Base-by-base conservation (phyloP, 1,140 invertebrate species). In the Drosophila lowei region DNA sequence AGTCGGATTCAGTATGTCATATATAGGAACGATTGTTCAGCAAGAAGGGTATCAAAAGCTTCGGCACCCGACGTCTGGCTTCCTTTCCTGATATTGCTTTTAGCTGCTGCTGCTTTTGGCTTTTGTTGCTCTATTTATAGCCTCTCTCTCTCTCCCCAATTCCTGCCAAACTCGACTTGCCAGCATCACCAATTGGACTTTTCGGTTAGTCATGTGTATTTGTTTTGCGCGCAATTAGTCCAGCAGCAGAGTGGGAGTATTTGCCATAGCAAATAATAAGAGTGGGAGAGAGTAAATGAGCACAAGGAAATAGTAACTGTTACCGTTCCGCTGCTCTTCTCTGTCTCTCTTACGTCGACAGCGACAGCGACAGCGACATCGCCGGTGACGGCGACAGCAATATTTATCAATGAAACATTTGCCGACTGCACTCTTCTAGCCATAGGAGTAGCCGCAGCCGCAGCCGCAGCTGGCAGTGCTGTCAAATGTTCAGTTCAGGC, bases 381-480 rank as follows among this genome's bases (percentile, higher is more conserved):
- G 49, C 49, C 43, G 30, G 9, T 9, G 34, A 13, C 34, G 11
- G 3, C 34, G 52, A 15, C 52, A 41, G 57, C 25, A 60, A 60
- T 60, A 72, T 77, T 85, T 85, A 86, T 85, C 80, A 85, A 85
- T 85, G 80, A 80, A 85, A 79, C 38, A 66, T 52, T 66, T 60
- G 15, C 65, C 62, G 48, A 55, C 68, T 72, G 62, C 61, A 61
- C 48, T 76, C 72, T 76, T 53, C 34, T 49, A 63, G 43, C 48
- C 50, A n/a, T n/a, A n/a, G n/a, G n/a, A n/a, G 46, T 41, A 50
- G 47, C 58, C 25, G 2, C 11, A 38, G 34, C 41, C 3, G 28
- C n/a, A 5, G 23, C 34, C 50, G 49, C 34, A 34, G 30, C 23
- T 34, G 21, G 3, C 3, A 21, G 30, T 38, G 28, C 34, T 28